Percentiles rank a stretch among this genome's conserved stretches.
Conservation (phyloP, 1,140 invertebrate genomes). For the Rhagoletis zephyria region DNA sequence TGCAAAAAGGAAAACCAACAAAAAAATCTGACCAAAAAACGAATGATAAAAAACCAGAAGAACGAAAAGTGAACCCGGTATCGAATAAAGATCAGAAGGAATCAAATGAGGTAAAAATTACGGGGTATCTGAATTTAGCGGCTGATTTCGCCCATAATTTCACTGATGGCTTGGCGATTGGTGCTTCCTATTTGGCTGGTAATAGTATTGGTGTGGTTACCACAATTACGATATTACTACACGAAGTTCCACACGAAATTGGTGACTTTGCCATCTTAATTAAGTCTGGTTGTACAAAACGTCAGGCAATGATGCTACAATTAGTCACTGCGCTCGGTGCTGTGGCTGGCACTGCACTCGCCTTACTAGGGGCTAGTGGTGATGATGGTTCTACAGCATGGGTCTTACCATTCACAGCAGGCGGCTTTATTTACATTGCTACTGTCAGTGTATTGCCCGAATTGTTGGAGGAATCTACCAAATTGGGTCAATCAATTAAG, state of each 20-base stretch:
- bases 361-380: constrained; percentile 77
- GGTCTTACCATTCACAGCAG: constrained; percentile 96
- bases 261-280: constrained; percentile 97
- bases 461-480: constrained; percentile 85
- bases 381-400: constrained; percentile 84
- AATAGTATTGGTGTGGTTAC: constrained; percentile 90
- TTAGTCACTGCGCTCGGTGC: constrained; percentile 95
- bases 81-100: constrained; percentile 70
- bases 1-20: constrained; percentile 56
- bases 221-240: constrained; percentile 91
- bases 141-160: constrained; percentile 98
- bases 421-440: constrained; percentile 96
- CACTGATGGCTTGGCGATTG: constrained; percentile 95
- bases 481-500: constrained; percentile 83
- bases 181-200: constrained; percentile 92
- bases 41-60: constrained; percentile 71
- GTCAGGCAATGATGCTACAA: constrained; percentile 93
- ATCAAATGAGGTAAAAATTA: constrained; percentile 79
- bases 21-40: constrained; percentile 68
- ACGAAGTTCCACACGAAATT: constrained; percentile 97
- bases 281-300: constrained; percentile 90
- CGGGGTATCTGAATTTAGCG: constrained; percentile 93
- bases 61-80: constrained; percentile 65
- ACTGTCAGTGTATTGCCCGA: constrained; percentile 94
- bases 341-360: constrained; percentile 89